phyloP scores from a whole-genome alignment of 2,888 invertebrate genomes.

The Zygothrica quintamaculata region DNA sequence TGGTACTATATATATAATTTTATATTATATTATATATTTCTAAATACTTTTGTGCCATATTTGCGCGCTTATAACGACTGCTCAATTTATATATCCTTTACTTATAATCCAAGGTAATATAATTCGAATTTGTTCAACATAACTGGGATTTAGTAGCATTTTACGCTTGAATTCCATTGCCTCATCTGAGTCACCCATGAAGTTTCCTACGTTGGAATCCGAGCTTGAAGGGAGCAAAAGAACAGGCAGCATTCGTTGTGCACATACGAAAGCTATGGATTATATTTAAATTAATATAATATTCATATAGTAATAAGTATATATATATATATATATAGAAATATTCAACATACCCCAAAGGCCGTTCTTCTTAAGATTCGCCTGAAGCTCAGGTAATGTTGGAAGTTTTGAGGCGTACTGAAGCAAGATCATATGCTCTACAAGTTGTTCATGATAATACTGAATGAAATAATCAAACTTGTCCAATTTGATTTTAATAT shows the following conservation, averaged over 20 bases:
- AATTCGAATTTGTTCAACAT: conserved; percentile 71
- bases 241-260: conserved; percentile 67
- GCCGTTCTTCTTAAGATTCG: conserved; percentile 69
- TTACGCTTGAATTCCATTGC: conserved; percentile 68
- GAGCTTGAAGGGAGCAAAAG: conserved; percentile 69
- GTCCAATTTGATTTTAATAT: conserved; percentile 70
- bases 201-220: conserved; percentile 71
- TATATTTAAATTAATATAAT: too few species aligned
- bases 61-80: too few species aligned
- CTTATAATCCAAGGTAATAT: conserved; percentile 81
- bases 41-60: too few species aligned
- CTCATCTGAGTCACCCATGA: conserved; percentile 60
- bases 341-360: conserved; percentile 73
- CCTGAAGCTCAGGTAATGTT: conserved; percentile 74
- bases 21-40: conserved; percentile 2
- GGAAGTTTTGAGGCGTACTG: conserved; percentile 73
- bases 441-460: conserved; percentile 77
- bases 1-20: too few species aligned
- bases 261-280: conserved; percentile 68
- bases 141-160: conserved; percentile 73
- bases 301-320: background rate
- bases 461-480: conserved; percentile 81
- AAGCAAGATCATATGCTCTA: conserved; percentile 68
- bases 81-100: conserved; percentile 57
- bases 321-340: background rate